Evolutionary conservation across 2,797 vertebrate genomes (phyloP).

Genomic region (Parauchenoglanis ngamensis): DNA sequence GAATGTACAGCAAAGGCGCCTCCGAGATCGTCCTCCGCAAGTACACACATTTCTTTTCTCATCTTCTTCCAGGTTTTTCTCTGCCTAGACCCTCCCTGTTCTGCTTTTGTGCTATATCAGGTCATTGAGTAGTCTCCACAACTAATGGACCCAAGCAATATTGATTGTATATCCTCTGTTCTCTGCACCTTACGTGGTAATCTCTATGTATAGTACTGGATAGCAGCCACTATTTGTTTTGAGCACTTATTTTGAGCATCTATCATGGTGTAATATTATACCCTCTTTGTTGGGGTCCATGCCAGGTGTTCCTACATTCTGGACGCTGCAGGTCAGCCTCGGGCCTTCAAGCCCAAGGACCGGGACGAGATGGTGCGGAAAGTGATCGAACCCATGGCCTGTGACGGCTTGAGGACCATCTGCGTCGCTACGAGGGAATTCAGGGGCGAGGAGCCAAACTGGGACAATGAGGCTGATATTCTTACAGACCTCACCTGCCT

Average conservation of each 20-base stretch:
- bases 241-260: background rate
- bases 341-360: conserved; percentile 86
- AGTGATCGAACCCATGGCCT: conserved; percentile 97
- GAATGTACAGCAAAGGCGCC: conserved; percentile 98
- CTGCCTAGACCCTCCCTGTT: background rate
- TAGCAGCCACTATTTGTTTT: conserved; percentile 5
- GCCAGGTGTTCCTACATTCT: conserved; percentile 88
- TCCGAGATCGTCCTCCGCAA: conserved; percentile 95
- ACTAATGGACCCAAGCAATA: background rate
- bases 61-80: background rate
- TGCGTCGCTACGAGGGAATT: conserved; percentile 93
- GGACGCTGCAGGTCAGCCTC: conserved; percentile 79
- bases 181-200: background rate
- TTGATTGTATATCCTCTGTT: conserved; percentile 32
- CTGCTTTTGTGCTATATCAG: background rate
- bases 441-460: conserved; percentile 80
- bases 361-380: conserved; percentile 91
- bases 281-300: background rate
- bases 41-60: conserved; percentile 69
- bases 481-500: conserved; percentile 90
- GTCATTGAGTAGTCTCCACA: background rate
- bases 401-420: conserved; percentile 91
- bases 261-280: conserved; percentile 24
- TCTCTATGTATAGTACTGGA: conserved; percentile 14
- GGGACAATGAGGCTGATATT: conserved; percentile 90